These are phyloP conservation scores for Pluvialis apricaria DNA, from an alignment of 2,113 vertebrate genomes.

Conservation along the genomic window DNA sequence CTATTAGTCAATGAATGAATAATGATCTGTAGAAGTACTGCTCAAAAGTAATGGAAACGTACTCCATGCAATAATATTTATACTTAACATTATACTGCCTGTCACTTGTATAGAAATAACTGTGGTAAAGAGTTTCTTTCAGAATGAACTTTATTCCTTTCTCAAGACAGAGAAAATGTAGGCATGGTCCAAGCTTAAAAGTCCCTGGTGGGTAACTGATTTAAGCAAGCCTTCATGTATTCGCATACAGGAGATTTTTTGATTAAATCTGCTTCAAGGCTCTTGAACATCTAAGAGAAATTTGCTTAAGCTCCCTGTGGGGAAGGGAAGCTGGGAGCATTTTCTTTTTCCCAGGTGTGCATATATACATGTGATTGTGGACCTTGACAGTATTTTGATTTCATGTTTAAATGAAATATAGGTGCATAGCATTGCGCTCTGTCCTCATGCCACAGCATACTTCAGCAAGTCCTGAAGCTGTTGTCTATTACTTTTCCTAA, in stretches of 20 bases:
- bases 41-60: slow-evolving; percentile 26
- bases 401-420: neutral
- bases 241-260: neutral
- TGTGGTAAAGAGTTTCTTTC: neutral
- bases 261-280: neutral
- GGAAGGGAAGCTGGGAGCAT: neutral
- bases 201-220: neutral
- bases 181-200: neutral
- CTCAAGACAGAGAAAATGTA: slow-evolving; percentile 1
- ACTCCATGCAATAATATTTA: slow-evolving; percentile 50
- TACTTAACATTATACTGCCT: slow-evolving; percentile 9
- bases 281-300: neutral
- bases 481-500: neutral
- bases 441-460: neutral
- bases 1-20: slow-evolving; percentile 41
- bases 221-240: neutral
- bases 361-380: neutral
- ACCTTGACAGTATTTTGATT: neutral
- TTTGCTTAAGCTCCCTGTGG: neutral
- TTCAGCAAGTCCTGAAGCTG: neutral
- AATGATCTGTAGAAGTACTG: slow-evolving; percentile 10
- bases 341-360: neutral
- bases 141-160: neutral
- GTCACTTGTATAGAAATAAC: neutral
- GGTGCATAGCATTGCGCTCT: neutral